These are phyloP conservation scores for Hirundo rustica DNA, from an alignment of 2,797 vertebrate genomes.

Conservation along the genomic window DNA sequence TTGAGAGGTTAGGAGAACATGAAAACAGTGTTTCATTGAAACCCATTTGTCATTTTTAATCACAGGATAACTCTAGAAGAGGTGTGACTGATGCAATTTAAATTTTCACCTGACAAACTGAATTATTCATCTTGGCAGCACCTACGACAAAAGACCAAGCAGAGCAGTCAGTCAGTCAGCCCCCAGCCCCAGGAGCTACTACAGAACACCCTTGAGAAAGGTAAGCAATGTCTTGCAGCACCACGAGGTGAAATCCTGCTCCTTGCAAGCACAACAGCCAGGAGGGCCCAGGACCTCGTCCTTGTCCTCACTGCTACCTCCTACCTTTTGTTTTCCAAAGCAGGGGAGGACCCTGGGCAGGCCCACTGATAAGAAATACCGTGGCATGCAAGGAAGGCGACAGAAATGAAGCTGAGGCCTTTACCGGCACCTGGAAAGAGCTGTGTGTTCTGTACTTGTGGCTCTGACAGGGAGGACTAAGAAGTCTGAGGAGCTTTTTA, in stretches of 20 bases:
- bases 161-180: neutral
- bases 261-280: neutral
- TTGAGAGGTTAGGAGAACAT: neutral
- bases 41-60: slow-evolving; percentile 51
- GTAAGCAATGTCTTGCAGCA: neutral
- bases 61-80: slow-evolving; percentile 28
- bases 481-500: neutral
- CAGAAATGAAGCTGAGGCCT: neutral
- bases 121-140: neutral
- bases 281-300: fast-evolving
- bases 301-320: neutral
- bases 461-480: neutral
- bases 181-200: neutral
- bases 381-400: neutral
- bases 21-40: neutral
- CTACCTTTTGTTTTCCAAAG: neutral
- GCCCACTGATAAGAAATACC: neutral
- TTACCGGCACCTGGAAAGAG: neutral
- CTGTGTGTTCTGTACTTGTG: fast-evolving
- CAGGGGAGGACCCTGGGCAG: neutral
- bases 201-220: neutral
- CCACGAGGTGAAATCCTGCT: neutral
- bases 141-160: neutral
- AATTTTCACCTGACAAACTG: slow-evolving; percentile 41
- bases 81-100: slow-evolving; percentile 20